These are phyloP conservation scores for Sorex araneus DNA, from an alignment of 2,113 vertebrate genomes.

Conservation along the genomic window DNA sequence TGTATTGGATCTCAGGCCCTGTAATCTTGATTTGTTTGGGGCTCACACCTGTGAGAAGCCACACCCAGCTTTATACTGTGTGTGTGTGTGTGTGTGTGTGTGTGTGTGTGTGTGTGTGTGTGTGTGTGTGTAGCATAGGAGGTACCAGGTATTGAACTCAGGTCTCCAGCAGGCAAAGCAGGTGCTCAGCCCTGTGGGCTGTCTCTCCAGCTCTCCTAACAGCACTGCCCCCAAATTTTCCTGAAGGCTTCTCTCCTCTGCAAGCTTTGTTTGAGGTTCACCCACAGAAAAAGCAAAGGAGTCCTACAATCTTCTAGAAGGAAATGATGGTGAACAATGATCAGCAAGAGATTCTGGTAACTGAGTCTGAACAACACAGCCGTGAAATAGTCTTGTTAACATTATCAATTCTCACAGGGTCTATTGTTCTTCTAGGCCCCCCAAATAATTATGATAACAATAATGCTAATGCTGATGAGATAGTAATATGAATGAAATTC, in stretches of 20 bases:
- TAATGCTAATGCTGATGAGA: neutral
- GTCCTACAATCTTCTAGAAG: constrained; percentile 13
- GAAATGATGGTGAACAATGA: neutral
- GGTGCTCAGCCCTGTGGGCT: no score
- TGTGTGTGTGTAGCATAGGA: no score
- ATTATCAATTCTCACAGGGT: constrained; percentile 50
- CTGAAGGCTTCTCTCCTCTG: neutral
- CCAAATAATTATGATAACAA: constrained; percentile 41
- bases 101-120: no score
- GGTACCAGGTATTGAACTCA: no score
- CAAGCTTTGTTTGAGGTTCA: neutral
- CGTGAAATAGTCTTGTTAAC: neutral
- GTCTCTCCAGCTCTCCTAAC: neutral
- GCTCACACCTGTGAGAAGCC: no score
- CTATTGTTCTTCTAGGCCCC: constrained; percentile 40
- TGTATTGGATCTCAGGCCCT: no score
- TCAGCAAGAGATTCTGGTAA: neutral
- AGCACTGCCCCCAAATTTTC: neutral
- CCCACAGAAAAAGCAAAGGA: constrained; percentile 31
- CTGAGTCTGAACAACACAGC: neutral
- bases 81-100: no score
- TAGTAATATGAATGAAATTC: neutral
- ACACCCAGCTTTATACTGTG: no score
- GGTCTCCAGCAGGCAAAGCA: no score
- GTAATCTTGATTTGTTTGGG: no score